Percentiles rank a stretch among this genome's conserved stretches.
Evolutionary conservation across 2,113 vertebrate genomes (phyloP).

Genomic region (Hippocampus zosterae): DNA sequence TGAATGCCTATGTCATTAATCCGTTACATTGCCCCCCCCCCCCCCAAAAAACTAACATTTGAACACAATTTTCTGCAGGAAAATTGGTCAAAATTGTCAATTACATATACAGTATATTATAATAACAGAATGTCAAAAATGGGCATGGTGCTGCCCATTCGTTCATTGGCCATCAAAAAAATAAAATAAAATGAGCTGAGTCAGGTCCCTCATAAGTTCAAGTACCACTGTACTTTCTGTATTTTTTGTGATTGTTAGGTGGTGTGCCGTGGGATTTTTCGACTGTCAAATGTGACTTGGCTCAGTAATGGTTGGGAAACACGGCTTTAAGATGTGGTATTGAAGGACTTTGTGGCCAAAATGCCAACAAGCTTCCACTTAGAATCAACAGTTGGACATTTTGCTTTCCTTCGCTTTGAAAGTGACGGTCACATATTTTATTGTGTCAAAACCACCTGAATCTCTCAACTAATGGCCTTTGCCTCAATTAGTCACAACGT

Average conservation of each 20-base stretch:
- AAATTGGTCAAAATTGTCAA: no score
- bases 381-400: conserved; percentile 1
- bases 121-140: no score
- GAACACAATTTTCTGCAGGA: no score
- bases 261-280: background rate
- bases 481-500: background rate
- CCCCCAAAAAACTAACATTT: no score
- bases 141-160: no score
- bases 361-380: conserved; percentile 38
- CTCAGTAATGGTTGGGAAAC: conserved; percentile 3
- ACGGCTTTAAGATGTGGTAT: background rate
- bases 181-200: background rate
- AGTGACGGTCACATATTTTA: background rate
- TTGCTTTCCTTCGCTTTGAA: background rate
- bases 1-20: no score
- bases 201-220: background rate
- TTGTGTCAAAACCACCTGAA: background rate
- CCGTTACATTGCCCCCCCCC: no score
- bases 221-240: background rate
- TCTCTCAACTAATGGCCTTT: background rate
- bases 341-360: conserved; percentile 39
- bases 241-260: background rate
- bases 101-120: no score
- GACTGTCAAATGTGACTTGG: conserved; percentile 9
- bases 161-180: no score